Percentiles rank a stretch among this genome's conserved stretches.
Evolutionary conservation across 2,113 vertebrate species (phyloP).

Genomic region (Elachura formosa): DNA sequence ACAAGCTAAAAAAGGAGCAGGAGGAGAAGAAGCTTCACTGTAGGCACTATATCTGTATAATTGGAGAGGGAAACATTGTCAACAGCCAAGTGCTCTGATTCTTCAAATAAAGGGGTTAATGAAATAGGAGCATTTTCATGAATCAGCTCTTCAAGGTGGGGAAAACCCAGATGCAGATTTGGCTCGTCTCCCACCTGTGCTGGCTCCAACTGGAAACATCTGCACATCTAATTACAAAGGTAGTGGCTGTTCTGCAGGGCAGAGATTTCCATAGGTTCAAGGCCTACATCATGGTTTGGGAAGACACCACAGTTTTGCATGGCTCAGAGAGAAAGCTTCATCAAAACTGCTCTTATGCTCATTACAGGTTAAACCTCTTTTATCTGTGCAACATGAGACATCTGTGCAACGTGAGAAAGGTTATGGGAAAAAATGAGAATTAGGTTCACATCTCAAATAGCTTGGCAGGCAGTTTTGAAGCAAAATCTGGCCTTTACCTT

Average conservation of each 20-base stretch:
- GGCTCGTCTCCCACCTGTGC: not conserved
- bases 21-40: not conserved
- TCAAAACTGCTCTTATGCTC: not conserved
- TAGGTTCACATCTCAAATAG: not conserved
- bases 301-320: not conserved
- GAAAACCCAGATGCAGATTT: not conserved
- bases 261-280: rapidly evolving
- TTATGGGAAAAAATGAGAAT: rapidly evolving
- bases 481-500: not conserved
- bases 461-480: not conserved
- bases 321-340: not conserved
- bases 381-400: not conserved
- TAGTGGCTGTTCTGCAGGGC: not conserved
- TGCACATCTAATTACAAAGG: not conserved
- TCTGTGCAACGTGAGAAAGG: not conserved
- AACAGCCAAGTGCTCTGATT: not conserved
- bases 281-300: not conserved
- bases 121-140: not conserved
- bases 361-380: rapidly evolving
- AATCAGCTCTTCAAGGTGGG: not conserved
- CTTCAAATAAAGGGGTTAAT: not conserved
- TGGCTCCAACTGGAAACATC: not conserved
- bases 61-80: not conserved
- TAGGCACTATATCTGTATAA: not conserved
- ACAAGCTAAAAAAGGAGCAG: not conserved